Base-by-base conservation (phyloP, 2,113 vertebrate genomes). In the Irena cyanogastra region DNA sequence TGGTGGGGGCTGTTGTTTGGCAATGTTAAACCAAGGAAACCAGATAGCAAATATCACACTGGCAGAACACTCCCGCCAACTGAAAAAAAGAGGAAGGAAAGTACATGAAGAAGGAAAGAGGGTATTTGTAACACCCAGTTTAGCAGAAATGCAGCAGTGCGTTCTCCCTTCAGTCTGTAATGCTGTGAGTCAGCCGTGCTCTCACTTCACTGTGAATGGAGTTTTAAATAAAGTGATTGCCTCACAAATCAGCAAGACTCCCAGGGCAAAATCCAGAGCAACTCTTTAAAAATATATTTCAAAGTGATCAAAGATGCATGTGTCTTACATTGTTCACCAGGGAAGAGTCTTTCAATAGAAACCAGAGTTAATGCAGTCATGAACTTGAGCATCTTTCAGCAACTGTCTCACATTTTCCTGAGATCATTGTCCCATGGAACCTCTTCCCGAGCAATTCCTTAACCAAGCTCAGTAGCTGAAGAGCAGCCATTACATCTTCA, bases 401-500 rank as follows among this genome's bases (percentile, higher is more conserved):
- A 91, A 35, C 64, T 41, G 50, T 65, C 50, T 82, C 53, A 33
- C 44, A 63, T 83, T 92, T 94, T 79, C 28, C 90, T 86, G 90
- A 93, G 93, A 90, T 81, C 71, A 86, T 76, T 45, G 41, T 90
- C 63, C 57, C 44, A 30, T 42, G 39, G 83, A 97, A 78, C 39
- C 72, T 53, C 77, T 96, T 95, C 90, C 88, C 3, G 7, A 93
- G 72, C 39, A 64, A 75, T 92, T 95, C 61, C 53, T 89, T 95
- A 95, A 90, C 45, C 72, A 92, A 70, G 85, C 35, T 88, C 45
- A 86, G 66, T 61, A 95, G 79, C 79, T 96, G 86, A 69, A 94
- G 93, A 97, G 86, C 50, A 71, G 60, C 95, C 88, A 91, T 88
- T 95, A 90, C 83, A 82, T 90, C 93, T 97, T 97, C 84, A 94